phyloP scores from a whole-genome alignment of 2,113 vertebrate species.

The Mobula hypostoma region DNA sequence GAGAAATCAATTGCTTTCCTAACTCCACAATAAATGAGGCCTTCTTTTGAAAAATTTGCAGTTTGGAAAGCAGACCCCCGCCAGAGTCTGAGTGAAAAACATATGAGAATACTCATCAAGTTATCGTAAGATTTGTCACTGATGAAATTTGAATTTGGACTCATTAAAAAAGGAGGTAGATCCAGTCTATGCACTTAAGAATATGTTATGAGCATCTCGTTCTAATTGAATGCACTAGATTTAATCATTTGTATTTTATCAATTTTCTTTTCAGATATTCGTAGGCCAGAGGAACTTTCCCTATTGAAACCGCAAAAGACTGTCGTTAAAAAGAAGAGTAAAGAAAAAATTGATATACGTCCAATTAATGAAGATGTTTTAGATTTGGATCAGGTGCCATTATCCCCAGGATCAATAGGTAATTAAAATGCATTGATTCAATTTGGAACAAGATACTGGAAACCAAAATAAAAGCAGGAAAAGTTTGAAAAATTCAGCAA shows the following conservation, averaged over 20 bases:
- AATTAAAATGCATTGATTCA: constrained; percentile 35
- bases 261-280: constrained; percentile 66
- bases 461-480: too few species aligned
- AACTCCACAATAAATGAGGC: not conserved
- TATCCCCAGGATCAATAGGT: constrained; percentile 69
- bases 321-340: constrained; percentile 84
- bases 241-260: not conserved
- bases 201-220: not conserved
- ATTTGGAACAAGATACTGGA: too few species aligned
- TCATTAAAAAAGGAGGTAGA: not conserved
- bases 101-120: not conserved
- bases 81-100: too few species aligned
- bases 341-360: constrained; percentile 70
- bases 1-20: not conserved
- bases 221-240: not conserved
- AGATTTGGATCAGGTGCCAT: constrained; percentile 64
- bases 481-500: too few species aligned
- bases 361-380: constrained; percentile 68
- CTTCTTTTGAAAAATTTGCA: not conserved
- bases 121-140: not conserved
- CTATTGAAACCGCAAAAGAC: constrained; percentile 72
- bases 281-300: constrained; percentile 86
- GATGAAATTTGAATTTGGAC: not conserved
- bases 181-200: not conserved
- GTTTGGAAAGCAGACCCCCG: too few species aligned